Conservation (phyloP, 2,888 invertebrate genomes). For the Leptogaster cylindrica region DNA sequence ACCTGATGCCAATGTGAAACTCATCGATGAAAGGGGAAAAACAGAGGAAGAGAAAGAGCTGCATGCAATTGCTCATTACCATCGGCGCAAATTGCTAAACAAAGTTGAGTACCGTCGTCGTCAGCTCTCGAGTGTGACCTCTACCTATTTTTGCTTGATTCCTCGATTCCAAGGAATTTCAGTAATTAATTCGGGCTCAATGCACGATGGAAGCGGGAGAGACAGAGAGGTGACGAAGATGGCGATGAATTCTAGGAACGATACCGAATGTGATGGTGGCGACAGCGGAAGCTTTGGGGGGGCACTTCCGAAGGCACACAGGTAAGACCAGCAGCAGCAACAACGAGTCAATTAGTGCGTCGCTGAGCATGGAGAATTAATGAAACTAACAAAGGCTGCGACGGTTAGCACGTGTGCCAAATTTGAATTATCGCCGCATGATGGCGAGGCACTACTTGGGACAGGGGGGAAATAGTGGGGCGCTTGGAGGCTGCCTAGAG, state of each 20-base stretch:
- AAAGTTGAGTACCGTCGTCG: no score
- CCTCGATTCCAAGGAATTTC: conserved; percentile 22
- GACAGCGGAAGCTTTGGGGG: not conserved
- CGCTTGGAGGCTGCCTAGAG: not conserved
- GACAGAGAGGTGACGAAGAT: not conserved
- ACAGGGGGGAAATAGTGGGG: no score
- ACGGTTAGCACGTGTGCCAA: conserved; percentile 10
- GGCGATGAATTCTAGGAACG: not conserved
- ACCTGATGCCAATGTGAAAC: no score
- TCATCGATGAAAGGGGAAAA: no score
- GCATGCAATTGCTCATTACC: no score
- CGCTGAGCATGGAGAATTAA: not conserved
- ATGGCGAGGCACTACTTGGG: no score
- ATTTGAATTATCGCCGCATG: conserved; percentile 7
- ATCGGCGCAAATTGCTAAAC: no score
- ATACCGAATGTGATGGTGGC: not conserved
- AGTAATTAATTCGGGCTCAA: conserved; percentile 14
- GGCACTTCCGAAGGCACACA: no score
- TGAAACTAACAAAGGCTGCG: not conserved
- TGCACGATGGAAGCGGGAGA: not conserved
- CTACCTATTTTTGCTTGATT: conserved; percentile 29
- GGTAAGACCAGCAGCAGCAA: not conserved
- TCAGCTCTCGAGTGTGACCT: conserved; percentile 22
- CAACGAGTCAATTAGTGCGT: not conserved
- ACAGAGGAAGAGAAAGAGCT: no score